These are phyloP conservation scores for Scaptomyza tumidula DNA, from an alignment of 2,888 invertebrate species.

Conservation along the genomic window DNA sequence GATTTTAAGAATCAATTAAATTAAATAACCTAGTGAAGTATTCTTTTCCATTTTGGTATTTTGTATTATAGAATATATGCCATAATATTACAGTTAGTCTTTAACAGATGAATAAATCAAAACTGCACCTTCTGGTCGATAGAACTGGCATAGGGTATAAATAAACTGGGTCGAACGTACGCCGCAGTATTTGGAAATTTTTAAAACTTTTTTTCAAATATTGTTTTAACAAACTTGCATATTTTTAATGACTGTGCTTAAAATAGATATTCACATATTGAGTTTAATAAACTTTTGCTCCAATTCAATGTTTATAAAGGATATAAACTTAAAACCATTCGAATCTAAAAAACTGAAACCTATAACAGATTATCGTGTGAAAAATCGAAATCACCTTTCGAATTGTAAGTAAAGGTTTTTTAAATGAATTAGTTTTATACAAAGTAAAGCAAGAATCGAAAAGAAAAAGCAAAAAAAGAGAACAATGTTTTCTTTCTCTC, in stretches of 20 bases:
- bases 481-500: background rate
- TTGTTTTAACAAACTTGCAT: constrained; percentile 5
- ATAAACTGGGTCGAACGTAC: constrained; percentile 3
- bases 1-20: background rate
- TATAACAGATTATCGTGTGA: too few relatives aligned
- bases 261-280: background rate
- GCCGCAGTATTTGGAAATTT: constrained; percentile 8
- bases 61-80: too few relatives aligned
- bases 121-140: background rate
- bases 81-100: too few relatives aligned
- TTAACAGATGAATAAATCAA: too few relatives aligned
- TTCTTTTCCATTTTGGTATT: too few relatives aligned
- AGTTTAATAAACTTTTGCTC: constrained; percentile 2
- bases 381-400: too few relatives aligned
- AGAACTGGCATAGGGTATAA: background rate
- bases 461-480: too few relatives aligned
- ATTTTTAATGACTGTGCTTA: background rate
- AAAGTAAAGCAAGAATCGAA: too few relatives aligned
- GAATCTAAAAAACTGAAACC: too few relatives aligned
- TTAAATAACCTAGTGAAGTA: too few relatives aligned
- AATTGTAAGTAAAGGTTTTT: too few relatives aligned
- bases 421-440: too few relatives aligned
- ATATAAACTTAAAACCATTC: background rate
- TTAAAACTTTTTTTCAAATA: background rate
- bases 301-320: background rate